Base-by-base conservation (phyloP, 2,113 vertebrate species). In the Clupea harengus region DNA sequence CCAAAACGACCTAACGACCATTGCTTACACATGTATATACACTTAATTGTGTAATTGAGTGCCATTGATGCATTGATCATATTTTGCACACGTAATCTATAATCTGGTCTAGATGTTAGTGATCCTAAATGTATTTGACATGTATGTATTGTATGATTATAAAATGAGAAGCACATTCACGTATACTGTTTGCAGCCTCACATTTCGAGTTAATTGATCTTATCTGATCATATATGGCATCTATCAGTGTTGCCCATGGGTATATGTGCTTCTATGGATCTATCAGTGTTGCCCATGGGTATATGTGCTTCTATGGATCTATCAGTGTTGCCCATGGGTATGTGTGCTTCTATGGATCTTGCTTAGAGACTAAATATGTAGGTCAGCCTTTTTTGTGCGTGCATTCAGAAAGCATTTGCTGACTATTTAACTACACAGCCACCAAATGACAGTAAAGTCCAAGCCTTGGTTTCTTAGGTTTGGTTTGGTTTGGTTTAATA, bases 1-100 rank as follows among this genome's bases (percentile, higher is more conserved):
- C 88, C 22, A 94, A 87, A 89, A 94, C 87, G 88, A 89, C 86
- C 45, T 94, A 95, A 75, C 60, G 18, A 28, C n/a, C 0, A 45
- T 39, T 2, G 25, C 13, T 2, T 25, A 84, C 72, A 60, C 54
- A 60, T 44, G 64, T 15, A 85, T 44, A 52, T 39, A 81, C 83
- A 84, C 25, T 49, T 2, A 49, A 49, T 8, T 49, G 47, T 39
- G 39, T 39, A 39, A 39, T 39, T 39, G 39, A 39, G 39, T 39
- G 39, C 39, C 39, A 39, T 39, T 49, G 47, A 49, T 49, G 47
- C 47, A 49, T 9, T 39, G 39, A 1, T 49, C 47, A 11, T 49
- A 11, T 9, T 49, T 49, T 49, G 47, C 47, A 49, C 13, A 49
- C 10, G 5, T 39, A 39, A 39, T 39, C 39, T 49, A 49, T 49